phyloP scores from a whole-genome alignment of 2,113 vertebrate species.

The Pachypanchax playfairii region DNA sequence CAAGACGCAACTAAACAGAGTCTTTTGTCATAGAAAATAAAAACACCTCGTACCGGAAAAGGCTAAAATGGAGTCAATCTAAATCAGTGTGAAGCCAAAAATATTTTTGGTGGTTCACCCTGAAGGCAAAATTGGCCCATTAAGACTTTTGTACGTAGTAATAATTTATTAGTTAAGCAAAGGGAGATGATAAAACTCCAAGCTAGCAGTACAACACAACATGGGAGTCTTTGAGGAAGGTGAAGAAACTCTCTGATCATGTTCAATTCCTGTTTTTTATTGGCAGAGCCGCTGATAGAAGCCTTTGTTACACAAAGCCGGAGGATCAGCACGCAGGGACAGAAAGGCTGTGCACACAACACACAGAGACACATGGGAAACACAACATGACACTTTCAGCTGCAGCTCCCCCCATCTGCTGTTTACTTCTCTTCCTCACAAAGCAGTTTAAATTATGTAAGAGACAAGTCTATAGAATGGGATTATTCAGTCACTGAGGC shows the following conservation, averaged over 20 bases:
- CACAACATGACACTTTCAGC: constrained; percentile 21
- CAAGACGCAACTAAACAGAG: too few species aligned
- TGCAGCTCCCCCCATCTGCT: constrained; percentile 8
- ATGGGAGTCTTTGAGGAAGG: constrained; percentile 37
- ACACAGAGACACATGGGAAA: constrained; percentile 49
- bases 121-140: too few species aligned
- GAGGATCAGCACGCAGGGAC: constrained; percentile 16
- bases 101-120: too few species aligned
- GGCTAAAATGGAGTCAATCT: too few species aligned
- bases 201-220: too few species aligned
- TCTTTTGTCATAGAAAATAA: too few species aligned
- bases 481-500: not conserved
- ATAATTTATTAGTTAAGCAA: too few species aligned
- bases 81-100: too few species aligned
- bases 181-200: too few species aligned
- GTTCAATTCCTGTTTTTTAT: constrained; percentile 63
- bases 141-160: too few species aligned
- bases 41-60: too few species aligned
- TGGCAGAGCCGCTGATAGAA: constrained; percentile 34
- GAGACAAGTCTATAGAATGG: constrained; percentile 9
- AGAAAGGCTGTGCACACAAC: constrained; percentile 49
- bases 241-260: constrained; percentile 44
- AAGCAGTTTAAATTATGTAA: constrained; percentile 20
- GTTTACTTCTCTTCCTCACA: constrained; percentile 3
- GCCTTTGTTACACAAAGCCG: constrained; percentile 48